Percentiles rank a stretch among this genome's conserved stretches.
These are phyloP conservation scores for Diarsia dahlii DNA, from an alignment of 2,888 invertebrate genomes.

Conservation along the genomic window DNA sequence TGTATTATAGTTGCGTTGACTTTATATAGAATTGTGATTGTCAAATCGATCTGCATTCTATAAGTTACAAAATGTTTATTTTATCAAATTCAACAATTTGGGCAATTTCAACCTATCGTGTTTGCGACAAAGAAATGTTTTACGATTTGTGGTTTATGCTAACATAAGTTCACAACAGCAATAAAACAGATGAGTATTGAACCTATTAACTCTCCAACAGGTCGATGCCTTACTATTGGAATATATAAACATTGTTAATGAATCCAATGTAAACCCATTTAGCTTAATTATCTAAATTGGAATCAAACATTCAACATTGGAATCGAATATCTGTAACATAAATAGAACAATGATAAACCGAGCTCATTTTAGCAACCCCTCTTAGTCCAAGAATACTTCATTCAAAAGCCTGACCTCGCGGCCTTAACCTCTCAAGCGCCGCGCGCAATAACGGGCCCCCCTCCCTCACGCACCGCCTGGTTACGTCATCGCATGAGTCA, in stretches of 20 bases:
- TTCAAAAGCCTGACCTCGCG: constrained; percentile 29
- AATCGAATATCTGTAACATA: neutral
- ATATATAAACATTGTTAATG: neutral
- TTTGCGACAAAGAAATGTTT: neutral
- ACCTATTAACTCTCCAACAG: too few species aligned
- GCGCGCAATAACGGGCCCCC: too few species aligned
- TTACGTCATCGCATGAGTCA: too few species aligned
- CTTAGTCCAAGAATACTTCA: constrained; percentile 44
- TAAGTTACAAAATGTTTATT: neutral
- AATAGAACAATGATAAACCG: constrained; percentile 3
- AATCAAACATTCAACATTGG: neutral
- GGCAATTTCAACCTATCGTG: too few species aligned
- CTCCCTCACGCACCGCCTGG: too few species aligned
- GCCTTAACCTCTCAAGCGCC: too few species aligned
- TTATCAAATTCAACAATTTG: neutral
- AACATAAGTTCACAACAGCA: too few species aligned
- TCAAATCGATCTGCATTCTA: neutral
- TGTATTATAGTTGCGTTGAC: neutral
- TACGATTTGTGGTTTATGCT: neutral
- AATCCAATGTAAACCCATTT: neutral
- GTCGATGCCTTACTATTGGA: too few species aligned
- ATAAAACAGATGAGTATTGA: too few species aligned
- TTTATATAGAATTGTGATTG: neutral
- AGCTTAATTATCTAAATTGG: constrained; percentile 1
- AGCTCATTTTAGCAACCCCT: constrained; percentile 29